A percentile compares a stretch with the other conserved stretches of the same genome.
These are phyloP conservation scores for Conistra vaccinii DNA, from an alignment of 2,888 invertebrate genomes.

Conservation along the genomic window DNA sequence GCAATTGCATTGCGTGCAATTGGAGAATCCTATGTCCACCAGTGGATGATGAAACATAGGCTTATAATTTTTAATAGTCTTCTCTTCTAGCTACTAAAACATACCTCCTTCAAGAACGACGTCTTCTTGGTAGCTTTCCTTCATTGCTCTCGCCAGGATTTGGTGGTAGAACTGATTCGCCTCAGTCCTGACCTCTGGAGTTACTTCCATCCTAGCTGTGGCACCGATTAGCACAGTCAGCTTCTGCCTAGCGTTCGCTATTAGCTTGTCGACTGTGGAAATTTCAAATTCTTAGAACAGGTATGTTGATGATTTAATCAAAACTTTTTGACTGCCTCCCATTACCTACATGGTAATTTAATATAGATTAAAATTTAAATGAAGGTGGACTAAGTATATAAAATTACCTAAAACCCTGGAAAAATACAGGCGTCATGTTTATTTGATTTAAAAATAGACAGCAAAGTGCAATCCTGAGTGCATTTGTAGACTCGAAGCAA, in stretches of 20 bases:
- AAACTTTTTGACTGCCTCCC: not conserved
- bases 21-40: no score
- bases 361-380: not conserved
- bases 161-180: conserved; percentile 86
- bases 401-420: no score
- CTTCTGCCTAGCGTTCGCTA: conserved; percentile 80
- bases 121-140: conserved; percentile 85
- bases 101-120: conserved; percentile 84
- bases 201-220: conserved; percentile 84
- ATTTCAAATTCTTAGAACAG: not conserved
- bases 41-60: not conserved
- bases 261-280: conserved; percentile 82
- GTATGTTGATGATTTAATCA: not conserved
- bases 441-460: not conserved
- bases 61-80: not conserved
- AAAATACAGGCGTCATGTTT: not conserved
- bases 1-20: not conserved
- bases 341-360: not conserved
- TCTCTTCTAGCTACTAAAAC: conserved; percentile 19
- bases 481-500: not conserved
- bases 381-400: no score
- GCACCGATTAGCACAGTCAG: conserved; percentile 81
- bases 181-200: conserved; percentile 73
- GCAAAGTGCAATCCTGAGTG: not conserved
- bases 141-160: conserved; percentile 83